phyloP scores from a whole-genome alignment of 2,888 invertebrate genomes.

The Volucella zonaria region DNA sequence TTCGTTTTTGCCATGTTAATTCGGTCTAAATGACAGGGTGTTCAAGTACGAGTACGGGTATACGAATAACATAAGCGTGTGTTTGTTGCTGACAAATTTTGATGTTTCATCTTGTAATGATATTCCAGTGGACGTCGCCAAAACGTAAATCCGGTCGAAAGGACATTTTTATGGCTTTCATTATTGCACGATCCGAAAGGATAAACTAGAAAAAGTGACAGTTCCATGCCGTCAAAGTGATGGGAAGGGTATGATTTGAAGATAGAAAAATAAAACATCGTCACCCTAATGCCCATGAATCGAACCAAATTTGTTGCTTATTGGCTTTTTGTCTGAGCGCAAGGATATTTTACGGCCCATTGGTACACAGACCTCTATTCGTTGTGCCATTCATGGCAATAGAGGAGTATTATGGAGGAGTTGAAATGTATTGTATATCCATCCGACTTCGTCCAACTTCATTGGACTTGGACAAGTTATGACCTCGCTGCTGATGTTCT shows the following conservation, averaged over 20 bases:
- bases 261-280: slow-evolving; percentile 18
- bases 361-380: slow-evolving; percentile 24
- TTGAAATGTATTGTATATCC: too few relatives aligned
- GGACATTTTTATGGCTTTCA: slow-evolving; percentile 56
- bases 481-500: slow-evolving; percentile 48
- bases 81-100: slow-evolving; percentile 35
- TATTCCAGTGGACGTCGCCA: slow-evolving; percentile 39
- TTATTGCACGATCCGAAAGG: slow-evolving; percentile 45
- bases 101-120: slow-evolving; percentile 51
- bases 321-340: slow-evolving; percentile 68
- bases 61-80: background rate
- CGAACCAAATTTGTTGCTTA: slow-evolving; percentile 63
- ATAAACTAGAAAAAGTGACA: slow-evolving; percentile 26
- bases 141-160: slow-evolving; percentile 45
- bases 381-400: background rate
- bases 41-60: too few relatives aligned
- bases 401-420: slow-evolving; percentile 18
- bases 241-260: background rate
- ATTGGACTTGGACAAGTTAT: slow-evolving; percentile 38
- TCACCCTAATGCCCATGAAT: slow-evolving; percentile 59
- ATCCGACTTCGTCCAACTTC: too few relatives aligned
- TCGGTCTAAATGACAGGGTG: too few relatives aligned
- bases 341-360: slow-evolving; percentile 67
- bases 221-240: background rate
- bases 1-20: too few relatives aligned